Base-by-base conservation (phyloP, 2,888 invertebrate species). In the Cheilosia soror region DNA sequence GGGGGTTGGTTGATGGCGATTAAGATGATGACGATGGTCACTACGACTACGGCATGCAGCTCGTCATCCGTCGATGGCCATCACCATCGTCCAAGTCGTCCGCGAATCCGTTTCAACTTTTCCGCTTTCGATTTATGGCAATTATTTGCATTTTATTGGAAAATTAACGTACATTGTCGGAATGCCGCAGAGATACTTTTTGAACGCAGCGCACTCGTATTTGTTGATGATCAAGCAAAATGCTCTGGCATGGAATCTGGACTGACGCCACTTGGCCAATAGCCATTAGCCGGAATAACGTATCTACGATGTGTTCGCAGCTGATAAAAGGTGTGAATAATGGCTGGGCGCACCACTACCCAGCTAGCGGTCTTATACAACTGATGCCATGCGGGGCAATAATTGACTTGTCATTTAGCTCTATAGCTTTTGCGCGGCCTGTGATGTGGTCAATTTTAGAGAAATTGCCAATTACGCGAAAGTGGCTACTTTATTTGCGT, bases 131-230 rank as follows among this genome's bases (percentile, higher is more conserved):
- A 81, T 81, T 81, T 76, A 72, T 62, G 66, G 81, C 81, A 85
- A 85, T 85, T 85, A 85, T 85, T 85, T 85, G 81, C 85, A 85
- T 85, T 85, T 81, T 85, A 81, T 81, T 72, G 81, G 29, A 31
- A 68, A 85, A 85, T 80, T 76, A 80, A 71, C 81, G 20, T 65
- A 76, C 81, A 81, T 81, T 81, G 81, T 84, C 37, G 57, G 69
- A 15, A 84, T 75, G 69, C 62, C 47, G 9, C 37, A 11, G 11
- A 37, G 37, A 37, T 37, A 37, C 11, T 37, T 37, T 11, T 20
- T 9, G 60, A 31, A 40, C 31, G 65, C 65, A 20, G 20, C 9
- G 25, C 6, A 3, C 20, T 20, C 20, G 20, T 9, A 9, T 33
- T 37, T 37, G 40, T 47, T 71, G 76, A 76, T 69, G 63, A 57